Conservation (phyloP, 2,888 invertebrate genomes). For the Cephus pulcher region DNA sequence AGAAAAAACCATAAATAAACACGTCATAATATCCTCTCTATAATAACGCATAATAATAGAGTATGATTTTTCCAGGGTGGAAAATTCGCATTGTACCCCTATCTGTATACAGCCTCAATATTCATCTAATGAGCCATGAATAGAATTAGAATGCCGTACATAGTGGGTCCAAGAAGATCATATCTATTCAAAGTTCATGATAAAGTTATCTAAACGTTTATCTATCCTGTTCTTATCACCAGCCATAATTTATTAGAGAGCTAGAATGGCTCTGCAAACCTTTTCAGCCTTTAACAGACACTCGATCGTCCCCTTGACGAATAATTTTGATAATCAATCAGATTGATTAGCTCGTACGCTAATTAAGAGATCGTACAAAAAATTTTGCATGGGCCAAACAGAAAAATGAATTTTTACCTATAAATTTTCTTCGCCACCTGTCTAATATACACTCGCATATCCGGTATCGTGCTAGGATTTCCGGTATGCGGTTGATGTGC, state of each 20-base stretch:
- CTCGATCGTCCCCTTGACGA: neutral
- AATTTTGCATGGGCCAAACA: neutral
- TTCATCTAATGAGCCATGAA: neutral
- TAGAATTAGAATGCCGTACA: neutral
- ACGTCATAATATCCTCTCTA: neutral
- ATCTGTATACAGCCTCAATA: neutral
- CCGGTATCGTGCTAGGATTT: constrained; percentile 54
- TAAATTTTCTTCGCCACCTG: constrained; percentile 48
- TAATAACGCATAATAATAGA: neutral
- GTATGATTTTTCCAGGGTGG: neutral
- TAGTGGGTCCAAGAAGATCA: neutral
- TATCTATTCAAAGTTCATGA: neutral
- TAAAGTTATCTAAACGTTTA: neutral
- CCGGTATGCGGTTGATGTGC: constrained; percentile 56
- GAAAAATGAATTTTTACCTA: neutral
- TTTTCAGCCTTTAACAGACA: neutral
- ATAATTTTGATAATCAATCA: neutral
- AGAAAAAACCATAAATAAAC: neutral
- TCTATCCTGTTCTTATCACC: neutral
- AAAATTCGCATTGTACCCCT: neutral
- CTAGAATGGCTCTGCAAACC: neutral
- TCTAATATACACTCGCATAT: constrained; percentile 57
- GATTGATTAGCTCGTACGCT: neutral
- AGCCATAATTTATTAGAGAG: neutral
- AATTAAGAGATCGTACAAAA: neutral